phyloP scores from a whole-genome alignment of 2,888 invertebrate species.

The Amblyjoppa fuscipennis region DNA sequence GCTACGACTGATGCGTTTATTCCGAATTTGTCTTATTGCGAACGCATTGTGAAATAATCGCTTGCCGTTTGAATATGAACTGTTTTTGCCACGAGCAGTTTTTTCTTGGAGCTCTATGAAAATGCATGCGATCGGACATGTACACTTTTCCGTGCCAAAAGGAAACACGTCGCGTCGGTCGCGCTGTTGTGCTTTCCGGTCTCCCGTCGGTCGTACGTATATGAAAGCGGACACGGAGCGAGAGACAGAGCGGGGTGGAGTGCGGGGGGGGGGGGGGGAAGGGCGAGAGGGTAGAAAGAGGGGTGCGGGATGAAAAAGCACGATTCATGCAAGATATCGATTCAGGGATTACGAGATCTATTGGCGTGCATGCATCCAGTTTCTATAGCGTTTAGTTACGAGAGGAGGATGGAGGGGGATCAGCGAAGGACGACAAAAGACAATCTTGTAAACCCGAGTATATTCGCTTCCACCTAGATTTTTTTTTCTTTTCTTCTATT shows the following conservation, averaged over 20 bases:
- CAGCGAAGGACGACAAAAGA: constrained; percentile 3
- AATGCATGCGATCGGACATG: background rate
- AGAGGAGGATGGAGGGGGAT: constrained; percentile 1
- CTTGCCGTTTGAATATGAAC: background rate
- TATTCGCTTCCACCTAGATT: constrained; percentile 8
- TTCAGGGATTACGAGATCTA: constrained; percentile 19
- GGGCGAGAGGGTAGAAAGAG: background rate
- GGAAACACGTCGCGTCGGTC: background rate
- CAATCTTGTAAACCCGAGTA: background rate
- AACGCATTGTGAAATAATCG: background rate
- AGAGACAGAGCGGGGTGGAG: too few species aligned
- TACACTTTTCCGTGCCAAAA: constrained; percentile 13
- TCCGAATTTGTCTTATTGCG: background rate
- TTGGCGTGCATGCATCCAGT: background rate
- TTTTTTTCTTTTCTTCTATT: constrained; percentile 8
- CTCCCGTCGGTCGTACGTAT: background rate
- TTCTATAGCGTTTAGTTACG: constrained; percentile 1
- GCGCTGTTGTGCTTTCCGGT: background rate
- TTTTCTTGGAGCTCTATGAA: background rate
- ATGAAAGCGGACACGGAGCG: background rate
- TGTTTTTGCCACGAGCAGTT: background rate
- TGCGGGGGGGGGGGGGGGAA: too few species aligned
- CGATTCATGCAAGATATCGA: constrained; percentile 44
- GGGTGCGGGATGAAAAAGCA: background rate
- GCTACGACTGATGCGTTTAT: background rate